Evolutionary conservation across 1,140 invertebrate genomes (phyloP).

Genomic region (Mya arenaria): DNA sequence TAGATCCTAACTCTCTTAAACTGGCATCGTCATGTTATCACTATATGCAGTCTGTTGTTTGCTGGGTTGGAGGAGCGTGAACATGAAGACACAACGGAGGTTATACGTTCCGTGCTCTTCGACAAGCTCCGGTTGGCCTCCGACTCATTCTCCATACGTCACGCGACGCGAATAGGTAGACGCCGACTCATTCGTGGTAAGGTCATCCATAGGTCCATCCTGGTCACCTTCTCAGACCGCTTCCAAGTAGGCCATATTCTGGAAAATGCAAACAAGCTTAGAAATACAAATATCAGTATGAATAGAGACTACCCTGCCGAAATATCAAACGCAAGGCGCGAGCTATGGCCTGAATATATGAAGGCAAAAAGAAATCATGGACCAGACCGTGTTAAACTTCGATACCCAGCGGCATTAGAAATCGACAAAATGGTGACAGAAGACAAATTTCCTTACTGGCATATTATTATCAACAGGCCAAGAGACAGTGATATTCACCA

Average conservation of each 20-base stretch:
- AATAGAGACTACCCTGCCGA: slow-evolving; percentile 7
- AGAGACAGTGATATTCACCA: neutral
- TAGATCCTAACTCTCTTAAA: too few relatives aligned
- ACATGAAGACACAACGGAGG: too few relatives aligned
- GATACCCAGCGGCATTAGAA: neutral
- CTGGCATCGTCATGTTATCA: too few relatives aligned
- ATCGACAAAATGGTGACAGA: neutral
- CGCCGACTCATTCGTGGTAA: neutral
- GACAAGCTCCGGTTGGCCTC: neutral
- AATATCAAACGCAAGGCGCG: neutral
- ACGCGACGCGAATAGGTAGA: neutral
- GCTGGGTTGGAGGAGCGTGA: neutral
- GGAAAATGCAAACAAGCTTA: neutral
- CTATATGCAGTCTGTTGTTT: neutral
- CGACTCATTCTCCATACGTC: neutral
- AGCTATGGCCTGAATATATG: neutral
- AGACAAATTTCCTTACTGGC: neutral
- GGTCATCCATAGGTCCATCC: neutral
- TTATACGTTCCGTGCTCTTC: neutral
- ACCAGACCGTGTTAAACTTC: neutral
- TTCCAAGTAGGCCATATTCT: neutral
- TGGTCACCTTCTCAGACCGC: neutral
- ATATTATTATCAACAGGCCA: neutral
- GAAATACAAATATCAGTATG: neutral
- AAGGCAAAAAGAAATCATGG: neutral